phyloP scores from a whole-genome alignment of 2,888 invertebrate species.

The Coelopa pilipes region DNA sequence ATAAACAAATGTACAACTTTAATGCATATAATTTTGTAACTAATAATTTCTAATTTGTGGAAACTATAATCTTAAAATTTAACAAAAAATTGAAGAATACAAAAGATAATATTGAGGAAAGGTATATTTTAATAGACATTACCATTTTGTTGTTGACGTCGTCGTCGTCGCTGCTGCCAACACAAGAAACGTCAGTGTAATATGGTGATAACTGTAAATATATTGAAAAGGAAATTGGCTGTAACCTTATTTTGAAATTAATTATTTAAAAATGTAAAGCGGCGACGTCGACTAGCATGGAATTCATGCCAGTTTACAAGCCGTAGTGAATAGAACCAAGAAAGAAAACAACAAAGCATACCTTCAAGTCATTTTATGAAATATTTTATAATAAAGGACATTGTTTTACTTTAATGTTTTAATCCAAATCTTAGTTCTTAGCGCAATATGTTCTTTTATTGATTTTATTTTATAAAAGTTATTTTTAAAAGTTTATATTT shows the following conservation, averaged over 20 bases:
- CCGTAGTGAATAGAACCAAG: constrained; percentile 21
- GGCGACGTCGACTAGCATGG: background rate
- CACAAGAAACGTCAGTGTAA: too few relatives aligned
- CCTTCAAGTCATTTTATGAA: constrained; percentile 50
- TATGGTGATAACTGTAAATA: too few relatives aligned
- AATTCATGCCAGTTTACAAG: constrained; percentile 19
- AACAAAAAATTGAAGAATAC: constrained; percentile 12
- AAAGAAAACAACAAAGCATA: constrained; percentile 44
- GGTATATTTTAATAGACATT: background rate
- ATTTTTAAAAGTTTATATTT: background rate
- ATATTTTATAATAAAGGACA: constrained; percentile 22
- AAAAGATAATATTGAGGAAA: background rate
- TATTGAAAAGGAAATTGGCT: constrained; percentile 4
- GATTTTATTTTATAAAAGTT: background rate
- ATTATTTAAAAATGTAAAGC: background rate
- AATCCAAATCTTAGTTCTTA: constrained; percentile 41
- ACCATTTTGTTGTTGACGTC: too few relatives aligned
- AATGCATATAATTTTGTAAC: constrained; percentile 32
- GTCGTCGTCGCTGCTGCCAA: too few relatives aligned
- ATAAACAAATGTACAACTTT: constrained; percentile 35
- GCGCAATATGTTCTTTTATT: constrained; percentile 20
- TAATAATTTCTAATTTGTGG: constrained; percentile 6
- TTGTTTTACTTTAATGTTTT: constrained; percentile 21
- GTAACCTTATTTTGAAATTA: constrained; percentile 35
- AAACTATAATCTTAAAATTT: constrained; percentile 21